Conservation (phyloP, 2,113 vertebrate genomes). For the Ochotona princeps region DNA sequence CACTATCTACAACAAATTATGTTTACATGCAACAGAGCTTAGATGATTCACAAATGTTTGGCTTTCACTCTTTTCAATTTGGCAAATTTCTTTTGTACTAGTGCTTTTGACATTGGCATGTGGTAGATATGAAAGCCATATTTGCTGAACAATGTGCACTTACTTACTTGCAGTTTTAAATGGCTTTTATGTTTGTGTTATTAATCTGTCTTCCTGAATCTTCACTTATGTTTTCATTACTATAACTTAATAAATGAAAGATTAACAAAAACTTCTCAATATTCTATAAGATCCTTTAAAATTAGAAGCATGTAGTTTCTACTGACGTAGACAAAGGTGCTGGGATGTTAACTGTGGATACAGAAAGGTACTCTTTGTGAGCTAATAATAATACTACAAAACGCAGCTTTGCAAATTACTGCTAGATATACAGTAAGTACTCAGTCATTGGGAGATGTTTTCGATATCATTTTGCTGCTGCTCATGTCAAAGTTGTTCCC, state of each 20-base stretch:
- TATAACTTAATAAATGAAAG: not conserved
- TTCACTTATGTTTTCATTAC: slow-evolving; percentile 17
- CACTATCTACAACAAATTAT: not conserved
- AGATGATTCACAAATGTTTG: slow-evolving; percentile 24
- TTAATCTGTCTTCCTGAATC: not conserved
- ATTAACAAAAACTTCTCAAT: not conserved
- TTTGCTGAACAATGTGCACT: slow-evolving; percentile 26
- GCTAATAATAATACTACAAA: not conserved
- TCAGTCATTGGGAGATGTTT: not conserved
- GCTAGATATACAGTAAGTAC: not conserved
- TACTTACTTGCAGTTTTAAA: slow-evolving; percentile 16
- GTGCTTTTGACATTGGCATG: slow-evolving; percentile 18
- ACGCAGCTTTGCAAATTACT: not conserved
- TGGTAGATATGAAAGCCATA: not conserved
- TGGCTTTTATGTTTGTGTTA: slow-evolving; percentile 14
- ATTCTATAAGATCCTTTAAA: not conserved
- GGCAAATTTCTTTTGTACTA: not conserved
- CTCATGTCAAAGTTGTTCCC: not conserved
- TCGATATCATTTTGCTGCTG: not conserved
- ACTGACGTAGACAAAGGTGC: not conserved
- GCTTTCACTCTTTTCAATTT: slow-evolving; percentile 15
- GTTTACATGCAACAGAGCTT: not conserved
- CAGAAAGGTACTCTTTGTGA: not conserved
- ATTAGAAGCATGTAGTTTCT: not conserved
- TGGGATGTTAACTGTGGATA: not conserved